phyloP scores from a whole-genome alignment of 2,888 invertebrate genomes.

The Lycocerus yunnanus region DNA sequence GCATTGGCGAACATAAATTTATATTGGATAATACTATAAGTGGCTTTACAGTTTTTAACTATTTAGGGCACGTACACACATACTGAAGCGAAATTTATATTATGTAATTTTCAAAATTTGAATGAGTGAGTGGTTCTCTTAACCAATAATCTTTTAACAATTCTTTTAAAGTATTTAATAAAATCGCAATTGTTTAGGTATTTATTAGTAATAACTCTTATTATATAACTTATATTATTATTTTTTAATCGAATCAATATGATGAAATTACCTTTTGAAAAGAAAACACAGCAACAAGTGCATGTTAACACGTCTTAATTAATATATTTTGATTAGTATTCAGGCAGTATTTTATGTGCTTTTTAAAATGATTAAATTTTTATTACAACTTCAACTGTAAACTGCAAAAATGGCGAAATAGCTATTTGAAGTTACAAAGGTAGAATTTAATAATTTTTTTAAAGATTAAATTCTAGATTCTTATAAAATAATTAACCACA shows the following conservation, averaged over 20 bases:
- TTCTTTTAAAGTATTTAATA: not conserved
- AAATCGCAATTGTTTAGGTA: not conserved
- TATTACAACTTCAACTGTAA: not conserved
- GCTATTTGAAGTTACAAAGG: too few relatives aligned
- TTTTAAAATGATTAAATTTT: not conserved
- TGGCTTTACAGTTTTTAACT: not conserved
- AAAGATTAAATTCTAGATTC: too few relatives aligned
- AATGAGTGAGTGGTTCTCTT: not conserved
- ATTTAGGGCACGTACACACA: not conserved
- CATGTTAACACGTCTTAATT: not conserved
- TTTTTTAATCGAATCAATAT: not conserved
- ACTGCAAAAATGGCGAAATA: not conserved
- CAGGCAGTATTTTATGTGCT: not conserved
- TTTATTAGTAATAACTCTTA: not conserved
- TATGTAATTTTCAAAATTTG: not conserved
- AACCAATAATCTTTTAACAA: not conserved
- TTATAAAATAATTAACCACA: too few relatives aligned
- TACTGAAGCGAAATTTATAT: not conserved
- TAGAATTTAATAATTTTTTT: too few relatives aligned
- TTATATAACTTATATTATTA: not conserved
- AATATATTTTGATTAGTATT: not conserved
- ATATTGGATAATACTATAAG: not conserved
- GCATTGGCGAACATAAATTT: not conserved
- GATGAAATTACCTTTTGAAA: not conserved
- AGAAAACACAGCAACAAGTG: not conserved